Evolutionary conservation across 2,888 invertebrate species (phyloP), one percentile per base, ranked within the genome.

Genomic region (Rambutsinella grinnellia): DNA sequence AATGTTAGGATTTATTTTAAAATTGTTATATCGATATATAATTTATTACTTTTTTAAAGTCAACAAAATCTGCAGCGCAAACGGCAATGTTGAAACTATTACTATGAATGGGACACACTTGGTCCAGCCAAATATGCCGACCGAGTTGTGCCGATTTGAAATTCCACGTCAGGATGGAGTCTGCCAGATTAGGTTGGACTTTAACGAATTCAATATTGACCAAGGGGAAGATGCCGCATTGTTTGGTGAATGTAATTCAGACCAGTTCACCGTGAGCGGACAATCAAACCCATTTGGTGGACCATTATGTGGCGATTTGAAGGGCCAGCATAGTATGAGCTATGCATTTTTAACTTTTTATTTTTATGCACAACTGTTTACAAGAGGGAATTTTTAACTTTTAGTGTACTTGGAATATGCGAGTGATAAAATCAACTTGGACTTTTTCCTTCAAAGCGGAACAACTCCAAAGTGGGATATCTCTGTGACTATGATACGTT

Each of bases 171-270:
- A 75, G 24, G 51, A 60, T 10, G 79, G 76, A n/a, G 78, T 82
- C 6, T 83, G 83, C 28, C 83, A 83, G 68, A 68, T 83, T 58
- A 77, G 82, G 0, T 54, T 83, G 24, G 83, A 83, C 47, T 83
- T 83, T 61, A 66, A 53, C 19, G 62, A 65, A 2, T 83, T 81
- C 46, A 49, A 8, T 2, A 78, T 79, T 23, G 76, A 68, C 23
- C 63, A 74, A 57, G 80, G 80, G 10, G 71, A 63, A 3, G 75
- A 70, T 47, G 75, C 66, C 15, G 57, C 23, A 15, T 15, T 10
- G 3, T 60, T 68, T 27, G 82, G 81, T 13, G 78, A 77, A 21
- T 83, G 83, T 72, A 51, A 24, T 21, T 62, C 63, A 13, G 81
- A 83, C 56, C 78, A 78, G 1, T 61, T 81, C 15, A 79, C 77